phyloP scores from a whole-genome alignment of 2,888 invertebrate genomes.

The Napeogenes inachia region DNA sequence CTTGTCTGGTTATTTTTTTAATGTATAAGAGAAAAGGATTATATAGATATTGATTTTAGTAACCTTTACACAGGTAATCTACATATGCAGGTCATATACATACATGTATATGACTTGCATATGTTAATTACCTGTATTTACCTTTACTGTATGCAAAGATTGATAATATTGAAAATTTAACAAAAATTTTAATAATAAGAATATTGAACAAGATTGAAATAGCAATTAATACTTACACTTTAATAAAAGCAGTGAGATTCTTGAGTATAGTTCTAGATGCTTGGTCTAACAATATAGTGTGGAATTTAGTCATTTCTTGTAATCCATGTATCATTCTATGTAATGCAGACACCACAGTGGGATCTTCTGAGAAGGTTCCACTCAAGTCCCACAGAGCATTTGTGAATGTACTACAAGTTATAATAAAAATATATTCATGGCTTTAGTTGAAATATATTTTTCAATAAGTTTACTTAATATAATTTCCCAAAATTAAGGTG shows the following conservation, averaged over 20 bases:
- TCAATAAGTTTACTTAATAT: too few species aligned
- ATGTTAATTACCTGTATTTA: neutral
- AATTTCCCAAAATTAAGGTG: too few species aligned
- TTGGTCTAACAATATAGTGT: slow-evolving; percentile 93
- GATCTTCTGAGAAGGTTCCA: slow-evolving; percentile 90
- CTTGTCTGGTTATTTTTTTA: too few species aligned
- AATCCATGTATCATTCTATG: slow-evolving; percentile 81
- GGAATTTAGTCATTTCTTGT: slow-evolving; percentile 95
- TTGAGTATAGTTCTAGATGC: slow-evolving; percentile 93
- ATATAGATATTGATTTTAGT: neutral
- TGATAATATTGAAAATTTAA: too few species aligned
- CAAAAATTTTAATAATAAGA: too few species aligned
- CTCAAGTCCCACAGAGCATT: slow-evolving; percentile 94
- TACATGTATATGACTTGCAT: too few species aligned
- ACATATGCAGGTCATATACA: neutral
- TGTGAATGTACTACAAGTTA: slow-evolving; percentile 81
- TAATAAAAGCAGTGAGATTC: slow-evolving; percentile 92
- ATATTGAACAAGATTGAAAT: too few species aligned
- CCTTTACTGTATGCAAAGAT: too few species aligned
- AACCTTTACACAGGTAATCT: too few species aligned
- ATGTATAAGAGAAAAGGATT: too few species aligned
- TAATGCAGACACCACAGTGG: slow-evolving; percentile 87
- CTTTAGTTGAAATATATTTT: too few species aligned
- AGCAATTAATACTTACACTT: slow-evolving; percentile 80
- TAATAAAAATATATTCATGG: too few species aligned